Conservation (phyloP, 2,888 invertebrate genomes). For the Caprella mutica region DNA sequence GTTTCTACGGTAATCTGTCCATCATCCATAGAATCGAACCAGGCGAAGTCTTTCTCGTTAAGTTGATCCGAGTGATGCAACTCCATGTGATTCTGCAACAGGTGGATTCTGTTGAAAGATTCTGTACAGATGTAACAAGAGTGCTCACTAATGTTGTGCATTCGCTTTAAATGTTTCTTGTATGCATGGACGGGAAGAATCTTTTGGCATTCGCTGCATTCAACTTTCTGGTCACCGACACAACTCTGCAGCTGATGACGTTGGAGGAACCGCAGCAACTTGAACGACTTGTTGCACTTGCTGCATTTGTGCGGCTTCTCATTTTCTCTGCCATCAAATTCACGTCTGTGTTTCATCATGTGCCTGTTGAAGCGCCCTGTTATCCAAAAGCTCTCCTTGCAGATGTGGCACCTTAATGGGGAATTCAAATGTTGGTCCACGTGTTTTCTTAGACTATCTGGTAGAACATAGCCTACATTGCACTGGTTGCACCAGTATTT, state of each 20-base stretch:
- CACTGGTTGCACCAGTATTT: constrained; percentile 1
- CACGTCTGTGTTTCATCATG: constrained; percentile 7
- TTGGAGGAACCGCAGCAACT: background rate
- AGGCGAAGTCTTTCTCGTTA: too few species aligned
- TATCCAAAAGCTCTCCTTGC: background rate
- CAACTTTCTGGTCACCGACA: background rate
- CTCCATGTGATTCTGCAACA: too few species aligned
- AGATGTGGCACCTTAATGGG: constrained; percentile 4
- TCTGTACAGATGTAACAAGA: constrained; percentile 6
- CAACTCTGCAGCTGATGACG: background rate
- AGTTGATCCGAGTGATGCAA: too few species aligned
- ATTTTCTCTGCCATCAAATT: background rate
- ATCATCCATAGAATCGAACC: too few species aligned
- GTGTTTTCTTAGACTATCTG: constrained; percentile 3
- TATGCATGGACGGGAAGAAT: too few species aligned
- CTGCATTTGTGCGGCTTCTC: background rate
- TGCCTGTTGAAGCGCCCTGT: constrained; percentile 6
- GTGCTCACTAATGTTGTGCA: constrained; percentile 3
- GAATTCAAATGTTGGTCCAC: background rate
- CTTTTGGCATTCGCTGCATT: background rate
- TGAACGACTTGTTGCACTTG: background rate
- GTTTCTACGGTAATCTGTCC: too few species aligned
- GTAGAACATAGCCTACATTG: constrained; percentile 2
- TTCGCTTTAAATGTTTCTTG: background rate
- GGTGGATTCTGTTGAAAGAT: constrained; percentile 5